Conservation (phyloP, 2,888 invertebrate species). For the Eurytoma adleriae region DNA sequence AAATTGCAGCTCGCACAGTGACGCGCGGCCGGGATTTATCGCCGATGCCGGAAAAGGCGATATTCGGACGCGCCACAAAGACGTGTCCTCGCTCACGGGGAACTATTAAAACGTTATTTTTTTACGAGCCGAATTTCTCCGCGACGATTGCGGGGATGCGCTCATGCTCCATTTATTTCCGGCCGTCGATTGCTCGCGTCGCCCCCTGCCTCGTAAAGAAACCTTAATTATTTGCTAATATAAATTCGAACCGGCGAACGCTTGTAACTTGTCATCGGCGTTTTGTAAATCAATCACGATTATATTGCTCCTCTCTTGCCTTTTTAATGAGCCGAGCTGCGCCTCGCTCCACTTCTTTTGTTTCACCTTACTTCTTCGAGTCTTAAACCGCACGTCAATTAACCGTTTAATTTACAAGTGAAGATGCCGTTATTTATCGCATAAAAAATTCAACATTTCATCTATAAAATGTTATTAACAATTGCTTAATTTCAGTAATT, state of each 20-base stretch:
- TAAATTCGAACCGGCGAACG: background rate
- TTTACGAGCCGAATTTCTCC: background rate
- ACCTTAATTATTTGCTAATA: constrained; percentile 27
- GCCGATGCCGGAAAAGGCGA: constrained; percentile 42
- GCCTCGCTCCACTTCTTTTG: too few relatives aligned
- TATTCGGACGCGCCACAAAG: constrained; percentile 32
- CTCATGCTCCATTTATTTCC: constrained; percentile 24
- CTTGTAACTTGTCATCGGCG: constrained; percentile 15
- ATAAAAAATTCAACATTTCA: background rate
- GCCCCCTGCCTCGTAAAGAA: constrained; percentile 17
- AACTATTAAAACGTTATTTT: constrained; percentile 22
- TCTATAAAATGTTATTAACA: too few relatives aligned
- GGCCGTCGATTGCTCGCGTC: constrained; percentile 25
- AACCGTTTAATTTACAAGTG: too few relatives aligned
- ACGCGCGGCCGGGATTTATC: constrained; percentile 45
- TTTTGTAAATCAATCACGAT: constrained; percentile 18
- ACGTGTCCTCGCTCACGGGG: background rate
- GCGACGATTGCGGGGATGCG: constrained; percentile 7
- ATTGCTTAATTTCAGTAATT: too few relatives aligned
- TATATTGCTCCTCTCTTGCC: background rate
- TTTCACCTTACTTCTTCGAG: too few relatives aligned
- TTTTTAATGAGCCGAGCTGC: too few relatives aligned
- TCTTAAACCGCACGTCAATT: too few relatives aligned
- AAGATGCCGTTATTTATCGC: background rate
- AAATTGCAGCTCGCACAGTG: constrained; percentile 49